A percentile compares a stretch with the other conserved stretches of the same genome.
Conservation (phyloP, 2,113 vertebrate genomes). For the Ivindomyrus marchei region DNA sequence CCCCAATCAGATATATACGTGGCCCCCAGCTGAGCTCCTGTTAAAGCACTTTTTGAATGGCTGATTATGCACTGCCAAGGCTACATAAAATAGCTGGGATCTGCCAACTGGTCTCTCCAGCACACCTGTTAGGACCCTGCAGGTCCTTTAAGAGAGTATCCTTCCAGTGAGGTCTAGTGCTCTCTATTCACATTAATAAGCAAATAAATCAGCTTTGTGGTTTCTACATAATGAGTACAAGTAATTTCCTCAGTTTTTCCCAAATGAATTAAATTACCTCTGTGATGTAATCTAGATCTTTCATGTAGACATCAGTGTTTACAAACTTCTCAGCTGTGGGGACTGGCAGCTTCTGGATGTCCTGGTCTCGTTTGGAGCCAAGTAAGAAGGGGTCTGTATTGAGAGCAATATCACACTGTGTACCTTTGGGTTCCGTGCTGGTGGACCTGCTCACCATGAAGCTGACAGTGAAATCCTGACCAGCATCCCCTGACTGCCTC, state of each 20-base stretch:
- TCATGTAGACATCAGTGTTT: constrained; percentile 49
- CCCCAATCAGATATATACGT: too few relatives aligned
- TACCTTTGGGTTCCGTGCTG: not conserved
- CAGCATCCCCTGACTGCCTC: constrained; percentile 25
- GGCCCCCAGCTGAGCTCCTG: not conserved
- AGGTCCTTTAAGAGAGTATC: not conserved
- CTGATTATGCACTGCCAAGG: not conserved
- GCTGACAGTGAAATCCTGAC: constrained; percentile 29
- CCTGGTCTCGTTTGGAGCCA: not conserved
- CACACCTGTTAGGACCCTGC: not conserved
- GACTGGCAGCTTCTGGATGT: constrained; percentile 36
- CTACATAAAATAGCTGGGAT: not conserved
- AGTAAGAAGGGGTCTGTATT: not conserved
- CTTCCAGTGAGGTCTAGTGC: not conserved
- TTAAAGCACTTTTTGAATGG: not conserved
- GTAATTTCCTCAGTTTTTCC: not conserved
- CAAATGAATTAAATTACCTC: constrained; percentile 35
- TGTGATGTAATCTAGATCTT: constrained; percentile 48
- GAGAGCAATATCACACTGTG: not conserved
- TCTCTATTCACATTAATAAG: not conserved
- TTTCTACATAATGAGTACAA: not conserved
- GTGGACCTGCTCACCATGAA: constrained; percentile 31
- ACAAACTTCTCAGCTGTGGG: constrained; percentile 41
- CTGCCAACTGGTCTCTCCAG: not conserved
- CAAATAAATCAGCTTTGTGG: not conserved